Conservation (phyloP, 30 jellyfish, hydroid and myxozoan genomes). For the Pseudorhiza aurosa region DNA sequence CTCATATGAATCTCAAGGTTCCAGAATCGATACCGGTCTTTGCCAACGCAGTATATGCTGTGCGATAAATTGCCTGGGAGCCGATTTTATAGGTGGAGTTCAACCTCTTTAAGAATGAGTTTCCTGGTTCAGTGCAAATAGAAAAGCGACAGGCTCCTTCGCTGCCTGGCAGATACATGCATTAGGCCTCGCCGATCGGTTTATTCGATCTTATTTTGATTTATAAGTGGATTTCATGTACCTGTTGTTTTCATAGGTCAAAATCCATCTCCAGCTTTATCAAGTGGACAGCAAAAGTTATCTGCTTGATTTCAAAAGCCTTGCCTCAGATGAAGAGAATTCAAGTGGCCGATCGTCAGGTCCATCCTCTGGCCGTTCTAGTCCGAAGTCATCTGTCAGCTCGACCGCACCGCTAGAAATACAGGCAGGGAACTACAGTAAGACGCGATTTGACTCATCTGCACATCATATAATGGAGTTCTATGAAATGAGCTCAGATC, state of each 20-base stretch:
- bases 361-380: slow-evolving; percentile 57
- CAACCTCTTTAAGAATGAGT: too few relatives aligned
- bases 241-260: slow-evolving; percentile 40
- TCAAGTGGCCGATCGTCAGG: slow-evolving; percentile 52
- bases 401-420: slow-evolving; percentile 51
- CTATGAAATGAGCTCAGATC: slow-evolving; percentile 85
- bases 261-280: slow-evolving; percentile 74
- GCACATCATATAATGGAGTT: slow-evolving; percentile 90
- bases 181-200: too few relatives aligned
- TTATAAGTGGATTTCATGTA: too few relatives aligned
- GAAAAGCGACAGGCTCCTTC: too few relatives aligned
- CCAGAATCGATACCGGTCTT: too few relatives aligned
- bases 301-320: slow-evolving; percentile 87
- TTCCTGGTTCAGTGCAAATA: too few relatives aligned
- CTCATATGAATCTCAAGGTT: too few relatives aligned
- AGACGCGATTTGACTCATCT: slow-evolving; percentile 47
- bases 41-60: too few relatives aligned
- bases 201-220: too few relatives aligned
- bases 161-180: too few relatives aligned
- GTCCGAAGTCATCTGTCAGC: slow-evolving; percentile 52
- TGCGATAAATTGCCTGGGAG: too few relatives aligned
- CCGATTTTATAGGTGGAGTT: too few relatives aligned
- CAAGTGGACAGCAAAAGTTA: slow-evolving; percentile 87
- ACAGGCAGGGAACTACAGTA: slow-evolving; percentile 64
- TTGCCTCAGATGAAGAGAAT: slow-evolving; percentile 83